Conservation (phyloP, 2,113 vertebrate species). For the Ia io region DNA sequence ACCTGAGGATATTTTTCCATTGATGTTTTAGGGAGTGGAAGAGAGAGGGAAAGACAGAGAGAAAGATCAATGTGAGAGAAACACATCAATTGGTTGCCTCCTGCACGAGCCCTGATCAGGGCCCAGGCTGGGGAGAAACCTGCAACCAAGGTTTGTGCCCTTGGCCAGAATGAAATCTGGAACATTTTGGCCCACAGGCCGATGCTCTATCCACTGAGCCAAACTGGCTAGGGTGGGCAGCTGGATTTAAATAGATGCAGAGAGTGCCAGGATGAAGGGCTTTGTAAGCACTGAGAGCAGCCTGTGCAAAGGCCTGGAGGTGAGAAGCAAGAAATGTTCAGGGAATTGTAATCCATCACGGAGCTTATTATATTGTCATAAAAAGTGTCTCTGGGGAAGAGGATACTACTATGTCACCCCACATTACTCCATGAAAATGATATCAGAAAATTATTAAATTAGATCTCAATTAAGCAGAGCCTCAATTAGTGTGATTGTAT, state of each 20-base stretch:
- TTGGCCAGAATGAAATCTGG: too few relatives aligned
- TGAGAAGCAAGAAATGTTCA: background rate
- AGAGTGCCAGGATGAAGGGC: background rate
- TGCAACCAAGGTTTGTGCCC: too few relatives aligned
- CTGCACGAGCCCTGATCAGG: too few relatives aligned
- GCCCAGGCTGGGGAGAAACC: too few relatives aligned
- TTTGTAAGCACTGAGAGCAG: background rate
- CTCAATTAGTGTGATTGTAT: slow-evolving; percentile 14
- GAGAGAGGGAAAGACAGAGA: too few relatives aligned
- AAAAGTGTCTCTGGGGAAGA: background rate
- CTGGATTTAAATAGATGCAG: background rate
- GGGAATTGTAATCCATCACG: background rate
- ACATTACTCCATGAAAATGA: slow-evolving; percentile 48
- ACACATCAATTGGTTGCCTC: too few relatives aligned
- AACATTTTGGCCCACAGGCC: too few relatives aligned
- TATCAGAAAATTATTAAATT: slow-evolving; percentile 39
- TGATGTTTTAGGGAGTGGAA: too few relatives aligned
- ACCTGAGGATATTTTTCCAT: too few relatives aligned
- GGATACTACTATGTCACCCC: background rate
- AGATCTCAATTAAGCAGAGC: slow-evolving; percentile 48
- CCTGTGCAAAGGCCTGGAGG: background rate
- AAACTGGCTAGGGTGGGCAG: too few relatives aligned
- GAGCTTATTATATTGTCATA: slow-evolving; percentile 43
- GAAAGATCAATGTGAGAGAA: too few relatives aligned
- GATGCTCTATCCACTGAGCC: too few relatives aligned